These are phyloP conservation scores for Tenthredo amoena DNA, from an alignment of 2,888 invertebrate genomes.

Conservation along the genomic window DNA sequence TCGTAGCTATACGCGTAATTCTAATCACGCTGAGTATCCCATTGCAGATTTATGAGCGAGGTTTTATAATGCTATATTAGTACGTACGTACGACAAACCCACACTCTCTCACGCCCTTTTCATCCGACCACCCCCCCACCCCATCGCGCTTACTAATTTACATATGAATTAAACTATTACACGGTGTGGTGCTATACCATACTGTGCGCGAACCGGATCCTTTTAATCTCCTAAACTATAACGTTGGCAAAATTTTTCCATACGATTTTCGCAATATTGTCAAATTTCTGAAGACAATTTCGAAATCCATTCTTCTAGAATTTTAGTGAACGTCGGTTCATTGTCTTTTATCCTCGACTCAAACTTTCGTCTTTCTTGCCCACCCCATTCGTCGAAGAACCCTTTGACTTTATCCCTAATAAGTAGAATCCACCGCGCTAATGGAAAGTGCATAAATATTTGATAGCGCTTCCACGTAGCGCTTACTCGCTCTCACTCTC, in stretches of 20 bases:
- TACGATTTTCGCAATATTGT: no score
- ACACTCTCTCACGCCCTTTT: conserved; percentile 54
- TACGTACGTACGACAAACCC: not conserved
- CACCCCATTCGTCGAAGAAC: conserved; percentile 59
- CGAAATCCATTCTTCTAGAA: no score
- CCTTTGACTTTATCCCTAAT: conserved; percentile 73
- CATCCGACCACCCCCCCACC: conserved; percentile 56
- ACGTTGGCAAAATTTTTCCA: no score
- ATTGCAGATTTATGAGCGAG: conserved; percentile 74
- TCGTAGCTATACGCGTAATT: conserved; percentile 62
- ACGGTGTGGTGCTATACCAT: conserved; percentile 42
- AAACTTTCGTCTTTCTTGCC: not conserved
- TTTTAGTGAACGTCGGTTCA: not conserved
- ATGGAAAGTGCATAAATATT: conserved; percentile 75
- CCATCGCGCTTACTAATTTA: conserved; percentile 69
- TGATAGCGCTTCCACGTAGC: conserved; percentile 64
- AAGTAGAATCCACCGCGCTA: conserved; percentile 73
- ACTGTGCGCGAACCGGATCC: not conserved
- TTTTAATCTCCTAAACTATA: not conserved
- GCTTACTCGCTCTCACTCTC: not conserved
- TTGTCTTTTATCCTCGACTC: not conserved
- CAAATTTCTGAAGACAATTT: no score
- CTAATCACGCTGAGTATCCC: conserved; percentile 74
- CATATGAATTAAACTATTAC: conserved; percentile 76
- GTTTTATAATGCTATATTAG: conserved; percentile 58